These are phyloP conservation scores for Agrypnus murinus DNA, from an alignment of 2,888 invertebrate species.

Conservation along the genomic window DNA sequence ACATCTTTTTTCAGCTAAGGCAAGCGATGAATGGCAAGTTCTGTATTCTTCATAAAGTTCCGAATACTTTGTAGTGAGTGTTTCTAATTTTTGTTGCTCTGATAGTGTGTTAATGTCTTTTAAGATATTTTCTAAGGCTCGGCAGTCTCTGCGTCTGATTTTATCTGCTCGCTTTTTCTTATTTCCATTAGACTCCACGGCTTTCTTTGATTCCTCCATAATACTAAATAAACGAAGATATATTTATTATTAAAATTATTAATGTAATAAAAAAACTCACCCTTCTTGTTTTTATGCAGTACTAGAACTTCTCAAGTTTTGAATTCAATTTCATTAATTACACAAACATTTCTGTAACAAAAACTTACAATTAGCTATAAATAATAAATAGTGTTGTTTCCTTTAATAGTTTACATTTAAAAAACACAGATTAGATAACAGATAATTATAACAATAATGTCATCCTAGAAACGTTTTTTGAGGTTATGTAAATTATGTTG, in stretches of 20 bases:
- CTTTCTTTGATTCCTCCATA: slow-evolving; percentile 41
- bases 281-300: too few relatives aligned
- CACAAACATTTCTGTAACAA: too few relatives aligned
- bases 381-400: too few relatives aligned
- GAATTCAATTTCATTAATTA: too few relatives aligned
- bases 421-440: too few relatives aligned
- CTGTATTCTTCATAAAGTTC: slow-evolving; percentile 83
- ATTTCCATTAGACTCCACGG: slow-evolving; percentile 14
- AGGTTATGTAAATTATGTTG: too few relatives aligned
- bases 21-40: slow-evolving; percentile 72
- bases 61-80: slow-evolving; percentile 84
- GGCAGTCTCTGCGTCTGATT: slow-evolving; percentile 74
- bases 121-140: slow-evolving; percentile 79
- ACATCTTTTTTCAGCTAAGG: slow-evolving; percentile 46
- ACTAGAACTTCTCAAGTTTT: too few relatives aligned
- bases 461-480: too few relatives aligned
- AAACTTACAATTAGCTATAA: too few relatives aligned
- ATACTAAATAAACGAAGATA: neutral
- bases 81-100: slow-evolving; percentile 80
- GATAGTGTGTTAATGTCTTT: slow-evolving; percentile 76
- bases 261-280: neutral
- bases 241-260: neutral
- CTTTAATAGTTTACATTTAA: too few relatives aligned
- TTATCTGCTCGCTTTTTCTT: slow-evolving; percentile 67
- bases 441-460: too few relatives aligned